Conservation (phyloP, 2,888 invertebrate species). For the Muscina levida region DNA sequence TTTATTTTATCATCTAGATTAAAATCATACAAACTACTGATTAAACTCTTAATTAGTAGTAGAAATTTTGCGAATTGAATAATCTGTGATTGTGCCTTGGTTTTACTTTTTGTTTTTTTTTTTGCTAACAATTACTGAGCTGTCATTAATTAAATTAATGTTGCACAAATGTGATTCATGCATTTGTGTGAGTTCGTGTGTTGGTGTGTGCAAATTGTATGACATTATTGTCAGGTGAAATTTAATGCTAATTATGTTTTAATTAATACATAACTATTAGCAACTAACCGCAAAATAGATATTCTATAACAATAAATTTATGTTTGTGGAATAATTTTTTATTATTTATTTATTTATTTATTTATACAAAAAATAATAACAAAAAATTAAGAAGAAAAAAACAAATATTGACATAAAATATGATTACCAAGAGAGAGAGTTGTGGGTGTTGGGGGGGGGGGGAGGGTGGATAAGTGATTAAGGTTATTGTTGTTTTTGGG, state of each 20-base stretch:
- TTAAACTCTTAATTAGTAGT: too few species aligned
- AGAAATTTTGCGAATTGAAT: too few species aligned
- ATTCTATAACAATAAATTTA: conserved; percentile 59
- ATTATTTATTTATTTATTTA: conserved; percentile 32
- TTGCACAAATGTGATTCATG: neutral
- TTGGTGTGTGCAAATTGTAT: neutral
- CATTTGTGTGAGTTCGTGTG: neutral
- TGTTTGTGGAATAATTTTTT: conserved; percentile 58
- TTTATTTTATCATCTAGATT: neutral
- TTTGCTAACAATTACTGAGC: neutral
- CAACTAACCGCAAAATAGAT: conserved; percentile 35
- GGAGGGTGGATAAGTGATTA: conserved; percentile 65
- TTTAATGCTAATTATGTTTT: conserved; percentile 30
- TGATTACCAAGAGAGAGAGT: conserved; percentile 44
- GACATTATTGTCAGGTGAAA: neutral
- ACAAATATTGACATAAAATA: conserved; percentile 53
- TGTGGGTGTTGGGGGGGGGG: conserved; percentile 36
- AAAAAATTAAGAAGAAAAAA: conserved; percentile 39
- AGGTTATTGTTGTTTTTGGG: too few species aligned
- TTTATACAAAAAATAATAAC: conserved; percentile 53
- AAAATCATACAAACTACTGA: neutral
- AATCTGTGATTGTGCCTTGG: too few species aligned
- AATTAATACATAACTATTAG: conserved; percentile 29
- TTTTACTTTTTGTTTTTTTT: conserved; percentile 34
- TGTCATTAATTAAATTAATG: conserved; percentile 19